Evolutionary conservation across 2,888 invertebrate species (phyloP), one percentile per base, ranked within the genome.

Genomic region (Scaptodrosophila latifasciaeformis): DNA sequence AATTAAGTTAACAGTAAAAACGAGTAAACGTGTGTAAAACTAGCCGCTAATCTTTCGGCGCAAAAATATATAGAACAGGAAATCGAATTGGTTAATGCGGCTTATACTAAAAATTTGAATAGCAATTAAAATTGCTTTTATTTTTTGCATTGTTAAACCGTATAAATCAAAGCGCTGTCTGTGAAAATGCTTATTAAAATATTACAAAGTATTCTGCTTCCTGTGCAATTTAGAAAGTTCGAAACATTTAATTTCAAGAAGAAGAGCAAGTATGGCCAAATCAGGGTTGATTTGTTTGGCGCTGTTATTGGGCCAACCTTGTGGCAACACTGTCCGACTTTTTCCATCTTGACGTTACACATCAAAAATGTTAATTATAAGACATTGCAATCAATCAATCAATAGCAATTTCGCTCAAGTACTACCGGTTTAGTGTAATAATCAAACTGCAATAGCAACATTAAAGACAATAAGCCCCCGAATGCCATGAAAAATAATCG

Each of bases 1-100:
- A 70, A 70, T 67, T 70, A 67, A 65, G 55, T 52, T 67, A 51
- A 70, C 60, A 24, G 69, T 70, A 51, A 65, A 65, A 60, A 44
- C 64, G 12, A 27, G 52, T 45, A 59, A 65, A 62, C 68, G 71
- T 68, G 71, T 57, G 35, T 40, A 45, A n/a, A n/a, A n/a, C n/a
- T n/a, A 55, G 39, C 29, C 39, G 31, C 37, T 49, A 48, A 48
- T 60, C 45, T 31, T 59, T 48, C 49, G 35, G 30, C 31, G 18
- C 54, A 34, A 46, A 24, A 29, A 29, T 58, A 37, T 65, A 43
- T 40, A 66, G 31, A 31, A 56, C 70, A 58, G 74, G 74, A 70
- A 70, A 54, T 59, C 17, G 39, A 42, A 1, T 3, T 37, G 10
- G 24, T 24, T 24, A 24, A 24, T 24, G 3, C 24, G 24, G 24